phyloP scores from a whole-genome alignment of 2,888 invertebrate genomes.

The Eupsilia transversa region DNA sequence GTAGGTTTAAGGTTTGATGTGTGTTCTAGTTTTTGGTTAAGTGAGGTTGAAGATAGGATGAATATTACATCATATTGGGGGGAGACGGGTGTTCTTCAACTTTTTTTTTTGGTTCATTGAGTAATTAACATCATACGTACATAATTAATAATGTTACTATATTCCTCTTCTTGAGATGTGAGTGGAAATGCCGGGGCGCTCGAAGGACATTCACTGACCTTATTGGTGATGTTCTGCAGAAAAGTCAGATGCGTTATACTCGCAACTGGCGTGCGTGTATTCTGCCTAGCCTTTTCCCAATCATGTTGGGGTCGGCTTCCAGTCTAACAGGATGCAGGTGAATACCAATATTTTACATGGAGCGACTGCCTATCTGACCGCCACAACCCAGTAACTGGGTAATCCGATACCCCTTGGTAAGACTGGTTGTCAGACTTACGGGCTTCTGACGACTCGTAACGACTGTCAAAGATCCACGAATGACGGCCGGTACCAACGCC shows the following conservation, averaged over 20 bases:
- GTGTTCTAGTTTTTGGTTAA: conserved; percentile 7
- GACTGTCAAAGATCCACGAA: no score
- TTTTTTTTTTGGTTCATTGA: background rate
- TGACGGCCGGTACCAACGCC: no score
- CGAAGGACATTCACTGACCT: background rate
- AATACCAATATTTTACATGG: no score
- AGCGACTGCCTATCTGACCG: no score
- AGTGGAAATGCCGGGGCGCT: background rate
- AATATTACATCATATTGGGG: background rate
- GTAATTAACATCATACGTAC: background rate
- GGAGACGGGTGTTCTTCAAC: background rate
- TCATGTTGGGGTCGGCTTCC: no score
- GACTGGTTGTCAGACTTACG: no score
- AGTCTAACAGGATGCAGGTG: no score
- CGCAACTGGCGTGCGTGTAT: background rate
- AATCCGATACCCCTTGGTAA: no score
- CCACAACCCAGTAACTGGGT: no score
- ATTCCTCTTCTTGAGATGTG: no score
- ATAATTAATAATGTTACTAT: background rate
- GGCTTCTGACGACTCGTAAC: no score
- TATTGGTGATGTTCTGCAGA: background rate
- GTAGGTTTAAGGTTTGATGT: conserved; percentile 5
- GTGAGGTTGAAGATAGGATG: background rate
- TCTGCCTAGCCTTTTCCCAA: no score
- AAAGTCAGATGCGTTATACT: background rate